Evolutionary conservation across 2,888 invertebrate genomes (phyloP).

Genomic region (Cephalotes varians): DNA sequence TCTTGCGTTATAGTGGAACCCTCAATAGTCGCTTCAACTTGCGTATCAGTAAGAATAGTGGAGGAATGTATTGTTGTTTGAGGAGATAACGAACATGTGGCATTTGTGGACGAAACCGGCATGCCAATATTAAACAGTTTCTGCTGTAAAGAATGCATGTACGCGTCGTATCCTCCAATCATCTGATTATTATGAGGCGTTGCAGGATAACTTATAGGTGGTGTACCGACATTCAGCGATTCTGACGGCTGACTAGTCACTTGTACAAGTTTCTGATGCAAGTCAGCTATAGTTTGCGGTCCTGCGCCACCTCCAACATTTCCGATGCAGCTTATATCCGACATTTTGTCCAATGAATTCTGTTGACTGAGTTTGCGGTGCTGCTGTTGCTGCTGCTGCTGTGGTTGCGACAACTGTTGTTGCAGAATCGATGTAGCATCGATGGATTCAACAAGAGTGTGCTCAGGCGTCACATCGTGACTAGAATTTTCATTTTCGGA

Average conservation of each 20-base stretch:
- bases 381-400: slow-evolving; percentile 76
- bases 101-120: slow-evolving; percentile 69
- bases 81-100: slow-evolving; percentile 84
- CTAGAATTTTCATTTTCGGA: slow-evolving; percentile 83
- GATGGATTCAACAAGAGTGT: slow-evolving; percentile 81
- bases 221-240: slow-evolving; percentile 83
- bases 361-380: slow-evolving; percentile 84
- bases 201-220: slow-evolving; percentile 88
- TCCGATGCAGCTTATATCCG: slow-evolving; percentile 66
- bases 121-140: slow-evolving; percentile 88
- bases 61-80: slow-evolving; percentile 83
- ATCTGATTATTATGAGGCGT: slow-evolving; percentile 90
- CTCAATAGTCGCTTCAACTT: slow-evolving; percentile 54
- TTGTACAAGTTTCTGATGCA: slow-evolving; percentile 88
- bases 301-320: slow-evolving; percentile 73
- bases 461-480: slow-evolving; percentile 83
- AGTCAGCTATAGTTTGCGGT: slow-evolving; percentile 87
- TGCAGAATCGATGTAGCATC: slow-evolving; percentile 76
- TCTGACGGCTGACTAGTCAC: slow-evolving; percentile 87
- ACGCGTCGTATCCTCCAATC: slow-evolving; percentile 87
- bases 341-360: slow-evolving; percentile 82
- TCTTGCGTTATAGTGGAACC: slow-evolving; percentile 58
- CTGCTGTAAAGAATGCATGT: slow-evolving; percentile 91
- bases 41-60: slow-evolving; percentile 60
- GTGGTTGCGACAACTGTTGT: slow-evolving; percentile 70